Percentiles rank a stretch among this genome's conserved stretches.
Evolutionary conservation across 1,140 invertebrate genomes (phyloP).

Genomic region (Alviniconcha marisindica): DNA sequence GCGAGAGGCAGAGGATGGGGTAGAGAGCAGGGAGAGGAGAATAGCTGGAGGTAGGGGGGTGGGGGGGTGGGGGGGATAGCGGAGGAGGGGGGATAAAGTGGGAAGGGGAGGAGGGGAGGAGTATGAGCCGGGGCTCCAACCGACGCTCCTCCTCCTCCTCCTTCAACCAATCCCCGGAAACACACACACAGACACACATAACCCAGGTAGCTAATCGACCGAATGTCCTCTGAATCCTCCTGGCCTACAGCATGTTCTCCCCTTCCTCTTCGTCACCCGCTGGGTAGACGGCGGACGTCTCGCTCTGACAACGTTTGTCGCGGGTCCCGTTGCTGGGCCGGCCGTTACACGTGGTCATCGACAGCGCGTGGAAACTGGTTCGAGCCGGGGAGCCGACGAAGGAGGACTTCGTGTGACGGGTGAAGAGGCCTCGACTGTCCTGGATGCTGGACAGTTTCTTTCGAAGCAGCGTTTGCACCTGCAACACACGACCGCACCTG

Average conservation of each 20-base stretch:
- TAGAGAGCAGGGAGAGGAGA: too few species aligned
- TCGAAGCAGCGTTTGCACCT: background rate
- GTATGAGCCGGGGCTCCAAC: too few species aligned
- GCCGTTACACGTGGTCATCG: constrained; percentile 40
- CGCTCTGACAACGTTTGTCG: constrained; percentile 10
- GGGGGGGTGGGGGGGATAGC: too few species aligned
- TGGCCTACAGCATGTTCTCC: constrained; percentile 22
- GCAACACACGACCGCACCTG: background rate
- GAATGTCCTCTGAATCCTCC: too few species aligned
- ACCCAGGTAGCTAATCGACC: too few species aligned
- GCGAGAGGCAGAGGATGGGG: too few species aligned
- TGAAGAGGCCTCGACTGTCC: constrained; percentile 61
- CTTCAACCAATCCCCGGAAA: too few species aligned
- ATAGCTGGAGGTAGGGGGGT: too few species aligned
- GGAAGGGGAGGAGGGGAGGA: too few species aligned
- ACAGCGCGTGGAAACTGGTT: constrained; percentile 45
- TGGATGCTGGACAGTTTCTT: constrained; percentile 63
- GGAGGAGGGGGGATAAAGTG: too few species aligned
- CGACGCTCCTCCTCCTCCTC: too few species aligned
- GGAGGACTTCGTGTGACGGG: constrained; percentile 60
- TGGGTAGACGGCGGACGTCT: background rate
- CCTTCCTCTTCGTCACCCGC: constrained; percentile 2
- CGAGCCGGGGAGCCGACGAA: constrained; percentile 53
- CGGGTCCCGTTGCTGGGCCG: background rate
- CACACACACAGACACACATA: too few species aligned